Conservation (phyloP, 2,113 vertebrate species). For the Anhinga rufa region DNA sequence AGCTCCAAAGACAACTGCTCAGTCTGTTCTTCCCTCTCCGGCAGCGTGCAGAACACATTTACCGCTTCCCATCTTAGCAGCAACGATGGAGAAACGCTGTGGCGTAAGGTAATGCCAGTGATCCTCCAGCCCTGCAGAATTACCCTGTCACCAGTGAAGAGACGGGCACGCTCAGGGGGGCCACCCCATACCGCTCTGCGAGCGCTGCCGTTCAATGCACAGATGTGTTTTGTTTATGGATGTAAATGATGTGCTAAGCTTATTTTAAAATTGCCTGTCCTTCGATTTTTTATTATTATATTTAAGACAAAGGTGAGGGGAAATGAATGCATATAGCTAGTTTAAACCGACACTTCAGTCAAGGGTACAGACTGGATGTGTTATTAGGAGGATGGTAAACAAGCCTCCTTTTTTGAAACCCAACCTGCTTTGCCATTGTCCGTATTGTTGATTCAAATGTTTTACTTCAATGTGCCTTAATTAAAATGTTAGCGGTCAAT, state of each 20-base stretch:
- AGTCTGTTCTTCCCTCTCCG: background rate
- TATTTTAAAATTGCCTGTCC: background rate
- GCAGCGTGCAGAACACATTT: background rate
- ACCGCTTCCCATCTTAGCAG: background rate
- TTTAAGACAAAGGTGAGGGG: background rate
- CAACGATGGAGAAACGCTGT: fast-evolving
- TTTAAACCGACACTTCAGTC: background rate
- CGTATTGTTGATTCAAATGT: constrained; percentile 10
- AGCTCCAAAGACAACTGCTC: background rate
- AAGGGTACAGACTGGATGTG: background rate
- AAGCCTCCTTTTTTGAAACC: constrained; percentile 10
- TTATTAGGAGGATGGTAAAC: background rate
- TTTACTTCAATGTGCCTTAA: constrained; percentile 79
- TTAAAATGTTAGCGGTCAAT: constrained; percentile 84
- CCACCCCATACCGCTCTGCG: fast-evolving
- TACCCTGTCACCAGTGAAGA: background rate
- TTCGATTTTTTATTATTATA: background rate
- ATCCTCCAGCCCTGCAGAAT: background rate
- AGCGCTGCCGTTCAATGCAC: background rate
- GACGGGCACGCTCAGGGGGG: background rate
- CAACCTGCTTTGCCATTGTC: background rate
- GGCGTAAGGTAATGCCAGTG: background rate
- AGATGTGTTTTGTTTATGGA: fast-evolving
- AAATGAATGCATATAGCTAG: background rate
- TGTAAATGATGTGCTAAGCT: background rate